Base-by-base conservation (phyloP, 2,113 vertebrate genomes). In the Neogale vison region DNA sequence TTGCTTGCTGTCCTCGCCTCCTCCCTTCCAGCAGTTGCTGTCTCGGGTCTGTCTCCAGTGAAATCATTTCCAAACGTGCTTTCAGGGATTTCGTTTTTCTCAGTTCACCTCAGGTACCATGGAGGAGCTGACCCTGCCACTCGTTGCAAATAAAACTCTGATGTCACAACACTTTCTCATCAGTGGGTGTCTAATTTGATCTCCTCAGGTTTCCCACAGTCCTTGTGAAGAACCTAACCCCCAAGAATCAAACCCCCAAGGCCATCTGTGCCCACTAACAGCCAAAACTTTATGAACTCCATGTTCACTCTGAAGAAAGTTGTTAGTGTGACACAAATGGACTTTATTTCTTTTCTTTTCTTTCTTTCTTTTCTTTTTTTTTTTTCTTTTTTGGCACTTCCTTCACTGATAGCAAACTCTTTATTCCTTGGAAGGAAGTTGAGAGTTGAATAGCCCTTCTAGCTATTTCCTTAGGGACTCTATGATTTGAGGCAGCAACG, bases 321-420 rank as follows among this genome's bases (percentile, higher is more conserved):
- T 71, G 92, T 93, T 67, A 92, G 34, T 31, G 42, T 85, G 96
- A 92, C 92, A 93, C n/a, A 93, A 92, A 77, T 81, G 76, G 95
- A 67, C 87, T 69, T 95, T 86, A 15, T 76, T 92, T 82, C n/a
- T n/a, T 52, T 52, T 84, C 96, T 98, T 95, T 85, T 93, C 90
- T 98, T 95, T n/a, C n/a, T n/a, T 86, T 42, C 91, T 92, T 97
- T 95, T 86, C 15, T 76, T 90, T 81, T 52, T 52, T 84, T 96
- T 98, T 95, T 85, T 93, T 92, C 97, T 95, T 86, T 45, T 76
- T 93, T 85, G 93, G 96, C 84, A 81, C 55, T 80, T 82, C 20
- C 57, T 95, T 85, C 76, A 63, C 84, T 74, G 15, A 0, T 8
- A 81, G 76, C 55, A 79, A 82, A 67, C 34, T 79, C 47, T 83